A percentile compares a stretch with the other conserved stretches of the same genome.
phyloP scores from a whole-genome alignment of 2,888 invertebrate species.

The Diaperis boleti region DNA sequence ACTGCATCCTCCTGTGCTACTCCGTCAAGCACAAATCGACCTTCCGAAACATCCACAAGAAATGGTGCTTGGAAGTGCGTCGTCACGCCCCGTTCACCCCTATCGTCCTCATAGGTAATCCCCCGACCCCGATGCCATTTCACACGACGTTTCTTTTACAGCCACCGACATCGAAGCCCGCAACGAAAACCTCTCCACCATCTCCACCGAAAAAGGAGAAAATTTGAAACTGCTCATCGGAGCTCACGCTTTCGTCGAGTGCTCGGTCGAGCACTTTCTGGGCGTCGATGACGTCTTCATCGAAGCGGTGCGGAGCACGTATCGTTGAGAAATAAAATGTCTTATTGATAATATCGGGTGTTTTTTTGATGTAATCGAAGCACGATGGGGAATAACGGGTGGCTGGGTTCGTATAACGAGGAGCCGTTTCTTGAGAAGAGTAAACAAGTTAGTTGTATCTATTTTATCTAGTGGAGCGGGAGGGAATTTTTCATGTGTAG shows the following conservation, averaged over 20 bases:
- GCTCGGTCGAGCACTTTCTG: slow-evolving; percentile 50
- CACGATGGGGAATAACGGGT: too few species aligned
- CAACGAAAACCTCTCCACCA: slow-evolving; percentile 8
- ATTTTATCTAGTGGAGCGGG: too few species aligned
- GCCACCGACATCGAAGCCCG: slow-evolving; percentile 49
- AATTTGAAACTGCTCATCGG: slow-evolving; percentile 51
- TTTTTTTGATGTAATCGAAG: not conserved
- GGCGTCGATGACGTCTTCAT: slow-evolving; percentile 54
- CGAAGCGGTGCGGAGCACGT: slow-evolving; percentile 52
- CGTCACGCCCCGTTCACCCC: slow-evolving; percentile 46
- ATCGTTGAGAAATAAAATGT: slow-evolving; percentile 17
- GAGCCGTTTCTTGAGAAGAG: too few species aligned
- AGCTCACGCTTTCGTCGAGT: slow-evolving; percentile 53
- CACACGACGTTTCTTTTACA: slow-evolving; percentile 23
- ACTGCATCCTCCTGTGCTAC: slow-evolving; percentile 53
- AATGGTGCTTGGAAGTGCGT: slow-evolving; percentile 54
- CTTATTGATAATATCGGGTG: not conserved
- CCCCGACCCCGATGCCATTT: not conserved
- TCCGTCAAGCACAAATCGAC: slow-evolving; percentile 46
- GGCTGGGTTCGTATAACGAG: too few species aligned
- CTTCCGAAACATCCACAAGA: slow-evolving; percentile 48
- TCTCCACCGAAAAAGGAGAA: slow-evolving; percentile 50
- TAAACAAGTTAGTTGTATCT: too few species aligned
- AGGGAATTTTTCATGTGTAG: too few species aligned
- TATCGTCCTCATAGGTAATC: slow-evolving; percentile 52